Conservation (phyloP, 2,888 invertebrate genomes). For the Eupithecia vulgata region DNA sequence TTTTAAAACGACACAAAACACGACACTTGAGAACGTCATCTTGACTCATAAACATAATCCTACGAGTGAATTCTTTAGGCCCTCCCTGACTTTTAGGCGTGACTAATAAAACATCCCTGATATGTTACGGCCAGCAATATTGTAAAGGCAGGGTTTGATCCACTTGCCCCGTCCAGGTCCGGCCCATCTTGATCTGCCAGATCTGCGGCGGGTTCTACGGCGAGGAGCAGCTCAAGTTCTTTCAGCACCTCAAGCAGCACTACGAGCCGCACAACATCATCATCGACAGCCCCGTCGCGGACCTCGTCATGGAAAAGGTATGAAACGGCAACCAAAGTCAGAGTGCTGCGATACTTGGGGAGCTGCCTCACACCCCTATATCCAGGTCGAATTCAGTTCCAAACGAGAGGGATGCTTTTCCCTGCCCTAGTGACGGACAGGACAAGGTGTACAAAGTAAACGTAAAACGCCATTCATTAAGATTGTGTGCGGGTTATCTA, state of each 20-base stretch:
- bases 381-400: background rate
- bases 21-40: too few species aligned
- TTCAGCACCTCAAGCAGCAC: constrained; percentile 92
- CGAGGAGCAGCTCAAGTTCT: constrained; percentile 91
- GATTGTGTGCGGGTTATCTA: too few species aligned
- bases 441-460: too few species aligned
- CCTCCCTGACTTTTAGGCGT: too few species aligned
- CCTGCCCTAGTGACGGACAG: too few species aligned
- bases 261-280: constrained; percentile 87
- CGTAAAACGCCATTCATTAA: too few species aligned
- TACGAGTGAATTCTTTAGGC: too few species aligned
- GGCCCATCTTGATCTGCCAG: constrained; percentile 87
- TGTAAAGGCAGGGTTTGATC: background rate
- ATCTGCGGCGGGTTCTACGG: constrained; percentile 90
- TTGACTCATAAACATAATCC: too few species aligned
- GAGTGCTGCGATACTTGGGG: background rate
- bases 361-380: background rate
- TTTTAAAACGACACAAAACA: too few species aligned
- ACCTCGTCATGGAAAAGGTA: constrained; percentile 75
- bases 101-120: too few species aligned
- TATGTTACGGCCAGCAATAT: background rate
- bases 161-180: constrained; percentile 58
- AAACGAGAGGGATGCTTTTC: too few species aligned
- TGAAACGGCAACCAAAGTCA: background rate
- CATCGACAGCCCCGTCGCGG: constrained; percentile 74